A percentile compares a stretch with the other conserved stretches of the same genome.
Evolutionary conservation across 64 coral and sea anemone species (phyloP).

Genomic region (Catalaphyllia jardinei): DNA sequence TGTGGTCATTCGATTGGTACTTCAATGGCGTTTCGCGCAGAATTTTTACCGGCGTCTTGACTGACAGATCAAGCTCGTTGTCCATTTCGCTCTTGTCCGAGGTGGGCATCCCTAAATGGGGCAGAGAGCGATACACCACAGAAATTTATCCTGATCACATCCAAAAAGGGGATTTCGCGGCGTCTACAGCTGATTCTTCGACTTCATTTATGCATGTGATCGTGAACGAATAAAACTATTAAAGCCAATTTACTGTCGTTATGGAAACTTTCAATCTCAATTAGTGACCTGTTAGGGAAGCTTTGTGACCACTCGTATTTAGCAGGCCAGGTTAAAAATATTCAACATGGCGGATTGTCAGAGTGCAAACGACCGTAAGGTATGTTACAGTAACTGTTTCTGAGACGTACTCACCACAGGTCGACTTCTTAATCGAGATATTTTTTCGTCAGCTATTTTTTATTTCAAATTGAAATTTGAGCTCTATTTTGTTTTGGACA

Average conservation of each 20-base stretch:
- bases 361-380: not conserved
- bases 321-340: not conserved
- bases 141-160: not conserved
- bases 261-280: slow-evolving; percentile 27
- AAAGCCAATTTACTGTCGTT: slow-evolving; percentile 16
- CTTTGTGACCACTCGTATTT: not conserved
- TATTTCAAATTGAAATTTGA: not conserved
- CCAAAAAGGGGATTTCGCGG: not conserved
- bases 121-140: no score
- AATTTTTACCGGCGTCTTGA: slow-evolving; percentile 71
- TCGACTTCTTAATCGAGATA: not conserved
- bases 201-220: not conserved
- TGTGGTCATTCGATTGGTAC: slow-evolving; percentile 79
- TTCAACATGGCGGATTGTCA: slow-evolving; percentile 16
- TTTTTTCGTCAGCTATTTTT: not conserved
- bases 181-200: not conserved
- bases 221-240: not conserved
- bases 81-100: not conserved
- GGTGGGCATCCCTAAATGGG: not conserved
- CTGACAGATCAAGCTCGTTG: slow-evolving; percentile 44
- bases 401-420: not conserved
- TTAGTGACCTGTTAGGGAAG: no score
- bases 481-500: not conserved
- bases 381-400: not conserved
- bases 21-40: slow-evolving; percentile 75